Evolutionary conservation across 2,888 invertebrate genomes (phyloP), one percentile per base, ranked within the genome.

Genomic region (Cartodere bifasciata): DNA sequence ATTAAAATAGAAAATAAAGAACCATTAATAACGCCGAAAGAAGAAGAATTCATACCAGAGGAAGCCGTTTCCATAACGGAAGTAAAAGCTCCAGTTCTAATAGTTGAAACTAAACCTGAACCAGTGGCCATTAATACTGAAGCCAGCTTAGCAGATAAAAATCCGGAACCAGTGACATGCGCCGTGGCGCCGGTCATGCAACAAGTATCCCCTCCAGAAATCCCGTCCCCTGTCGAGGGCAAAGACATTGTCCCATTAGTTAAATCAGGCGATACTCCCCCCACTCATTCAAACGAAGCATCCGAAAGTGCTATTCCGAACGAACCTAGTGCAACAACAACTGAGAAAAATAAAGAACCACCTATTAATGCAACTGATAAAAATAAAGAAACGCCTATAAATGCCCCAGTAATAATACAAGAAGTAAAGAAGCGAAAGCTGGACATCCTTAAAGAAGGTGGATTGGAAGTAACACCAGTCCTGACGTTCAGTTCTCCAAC

Each of bases 361-460:
- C n/a, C n/a, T n/a, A n/a, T n/a, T n/a, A n/a, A n/a, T n/a, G n/a
- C n/a, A n/a, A n/a, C n/a, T n/a, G n/a, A n/a, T n/a, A n/a, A n/a
- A n/a, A n/a, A n/a, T n/a, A n/a, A n/a, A n/a, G n/a, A n/a, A n/a
- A 54, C 13, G 35, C 35, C 14, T 46, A 44, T 26, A 41, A 41
- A 34, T 43, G 29, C 28, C 36, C 39, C 23, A 45, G 36, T 24
- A 39, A 44, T 23, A 45, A 37, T 48, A n/a, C 44, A 45, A 5
- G 51, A 51, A 29, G 43, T 78, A 39, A 79, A 78, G 56, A 70
- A 68, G 44, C 70, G 75, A 39, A 81, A 80, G 47, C 61, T 82
- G 4, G 82, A 82, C 42, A 80, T 82, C 23, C 61, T 83, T 21
- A 75, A 78, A 34, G 77, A 81, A 46, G 70, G 80, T 9, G 82